These are phyloP conservation scores for Lepidochrysops patricia DNA, from an alignment of 2,888 invertebrate genomes.

Conservation along the genomic window DNA sequence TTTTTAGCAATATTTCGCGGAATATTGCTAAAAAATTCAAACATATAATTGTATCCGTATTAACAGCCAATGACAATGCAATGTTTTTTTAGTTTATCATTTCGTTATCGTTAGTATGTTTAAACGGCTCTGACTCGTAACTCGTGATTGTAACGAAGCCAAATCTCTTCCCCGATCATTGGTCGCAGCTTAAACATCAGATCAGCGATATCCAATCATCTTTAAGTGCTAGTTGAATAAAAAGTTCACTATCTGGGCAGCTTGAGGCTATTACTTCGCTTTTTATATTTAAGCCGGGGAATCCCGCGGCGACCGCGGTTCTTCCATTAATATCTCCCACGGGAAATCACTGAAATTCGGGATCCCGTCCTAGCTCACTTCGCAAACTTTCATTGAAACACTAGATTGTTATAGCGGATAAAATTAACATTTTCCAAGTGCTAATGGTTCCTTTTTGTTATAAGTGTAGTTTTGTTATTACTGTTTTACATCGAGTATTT, in stretches of 20 bases:
- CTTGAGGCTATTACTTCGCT: conserved; percentile 23
- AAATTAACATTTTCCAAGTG: conserved; percentile 19
- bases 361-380: conserved; percentile 24
- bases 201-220: conserved; percentile 16
- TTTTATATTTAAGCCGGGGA: conserved; percentile 25
- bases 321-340: conserved; percentile 27
- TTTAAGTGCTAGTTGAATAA: conserved; percentile 21
- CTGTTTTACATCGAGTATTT: too few relatives aligned
- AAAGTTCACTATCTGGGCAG: conserved; percentile 20
- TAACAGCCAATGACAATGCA: too few relatives aligned
- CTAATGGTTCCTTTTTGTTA: neutral
- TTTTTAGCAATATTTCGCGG: too few relatives aligned
- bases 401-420: conserved; percentile 24
- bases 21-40: too few relatives aligned
- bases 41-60: too few relatives aligned
- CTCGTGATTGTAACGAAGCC: too few relatives aligned
- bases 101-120: too few relatives aligned
- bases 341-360: conserved; percentile 30
- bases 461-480: too few relatives aligned
- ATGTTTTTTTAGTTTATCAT: too few relatives aligned
- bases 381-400: conserved; percentile 25
- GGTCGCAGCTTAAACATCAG: conserved; percentile 11
- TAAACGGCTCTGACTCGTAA: too few relatives aligned
- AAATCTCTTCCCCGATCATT: neutral
- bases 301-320: conserved; percentile 24